Evolutionary conservation across 2,888 invertebrate genomes (phyloP), one percentile per base, ranked within the genome.

Genomic region (Drosophila seclusa): DNA sequence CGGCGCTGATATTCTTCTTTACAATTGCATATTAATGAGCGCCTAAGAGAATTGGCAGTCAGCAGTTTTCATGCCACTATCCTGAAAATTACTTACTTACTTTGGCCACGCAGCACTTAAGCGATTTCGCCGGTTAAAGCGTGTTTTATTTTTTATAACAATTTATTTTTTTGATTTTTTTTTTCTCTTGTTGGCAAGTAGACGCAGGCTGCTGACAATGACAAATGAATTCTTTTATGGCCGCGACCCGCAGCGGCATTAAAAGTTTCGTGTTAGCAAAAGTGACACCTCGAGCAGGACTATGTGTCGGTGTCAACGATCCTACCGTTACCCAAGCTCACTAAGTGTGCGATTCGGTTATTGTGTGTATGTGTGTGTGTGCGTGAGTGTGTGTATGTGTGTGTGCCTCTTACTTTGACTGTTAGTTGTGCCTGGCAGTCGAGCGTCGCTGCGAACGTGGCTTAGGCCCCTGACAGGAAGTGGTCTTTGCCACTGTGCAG

Each of bases 191-290:
- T 74, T 76, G 49, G 59, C 34, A 71, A 84, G 71, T 72, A 78
- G 80, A 68, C 77, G 66, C 73, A 59, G 66, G 52, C 81, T 78
- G 78, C 78, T 91, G 90, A 91, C 88, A 86, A 88, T 90, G 90
- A 90, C 90, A 90, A 91, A 90, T 90, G 90, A 85, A 89, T 83
- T 82, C 80, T 90, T 83, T 87, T 83, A 84, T 80, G 85, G 87
- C 74, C 89, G 89, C 89, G 84, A 86, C 89, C 84, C 78, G 83
- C 71, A 79, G 68, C 45, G 59, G 78, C 87, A 85, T 85, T 89
- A 84, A 89, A 85, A 89, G 85, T 87, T 85, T 87, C 83, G 69
- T 85, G 89, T 73, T 79, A 77, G 89, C 80, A 69, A 77, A 77
- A 82, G 85, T 80, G 84, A 87, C 87, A 87, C 85, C 85, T 87